Evolutionary conservation across 2,797 vertebrate genomes (phyloP), one percentile per base, ranked within the genome.

Genomic region (Prionace glauca): DNA sequence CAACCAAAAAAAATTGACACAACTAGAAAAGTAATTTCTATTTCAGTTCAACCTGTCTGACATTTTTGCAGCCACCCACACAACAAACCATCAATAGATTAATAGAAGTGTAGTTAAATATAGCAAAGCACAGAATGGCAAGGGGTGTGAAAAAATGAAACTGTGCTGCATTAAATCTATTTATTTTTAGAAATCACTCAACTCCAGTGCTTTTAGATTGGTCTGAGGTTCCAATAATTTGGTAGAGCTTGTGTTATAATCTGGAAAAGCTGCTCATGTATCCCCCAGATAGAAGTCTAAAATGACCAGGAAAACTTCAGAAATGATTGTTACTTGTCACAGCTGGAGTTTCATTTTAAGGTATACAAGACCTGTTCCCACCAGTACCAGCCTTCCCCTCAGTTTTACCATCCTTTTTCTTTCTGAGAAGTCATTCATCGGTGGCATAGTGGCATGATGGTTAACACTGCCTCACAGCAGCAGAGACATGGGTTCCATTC

Each of bases 141-240:
- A 95, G 56, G 45, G 71, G 45, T 77, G 71, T 95, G 45, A 77
- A 16, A 77, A 32, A 14, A 77, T 95, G 32, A 72, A 95, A 45
- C 93, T 77, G 69, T 22, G 45, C 69, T 32, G 8, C 14, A 77
- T 95, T 77, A 45, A 77, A 56, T 74, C 93, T n/a, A 95, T 7
- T 50, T 95, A 60, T 74, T 22, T 95, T 77, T 50, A 60, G 93
- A 22, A 71, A 95, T 77, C 74, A 18, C 77, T 95, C 71, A 77
- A 95, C 8, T 26, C 41, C n/a, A 56, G 69, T 41, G 29, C 41
- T 56, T 67, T 94, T 7, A 56, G 56, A 26, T 24, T 24, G 16
- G 45, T 20, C 26, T 74, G 71, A 72, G 93, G 36, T 92, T 5
- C 29, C 74, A 22, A n/a, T 94, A 41, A 72, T 77, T 72, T 20